Conservation (phyloP, 2,113 vertebrate genomes). For the Oncorhynchus clarkii region DNA sequence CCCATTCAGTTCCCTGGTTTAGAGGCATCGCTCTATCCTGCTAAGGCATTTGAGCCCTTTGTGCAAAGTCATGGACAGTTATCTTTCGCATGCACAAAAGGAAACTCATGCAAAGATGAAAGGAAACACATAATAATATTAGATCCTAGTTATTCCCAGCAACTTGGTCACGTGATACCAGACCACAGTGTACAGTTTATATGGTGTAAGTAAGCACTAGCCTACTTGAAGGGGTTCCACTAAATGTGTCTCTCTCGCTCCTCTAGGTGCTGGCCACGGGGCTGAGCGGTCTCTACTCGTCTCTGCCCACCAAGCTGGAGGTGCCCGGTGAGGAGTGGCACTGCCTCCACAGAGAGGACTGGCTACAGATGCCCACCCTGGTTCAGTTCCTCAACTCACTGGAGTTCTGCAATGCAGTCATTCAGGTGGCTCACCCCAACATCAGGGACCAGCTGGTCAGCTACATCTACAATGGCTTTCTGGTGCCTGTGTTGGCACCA, state of each 20-base stretch:
- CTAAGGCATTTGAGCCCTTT: too few relatives aligned
- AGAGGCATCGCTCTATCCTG: background rate
- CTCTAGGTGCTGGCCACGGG: conserved; percentile 91
- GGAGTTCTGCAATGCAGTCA: conserved; percentile 96
- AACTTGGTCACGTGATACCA: too few relatives aligned
- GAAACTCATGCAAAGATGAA: too few relatives aligned
- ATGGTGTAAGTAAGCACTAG: background rate
- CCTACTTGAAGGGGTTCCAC: background rate
- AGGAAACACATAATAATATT: too few relatives aligned
- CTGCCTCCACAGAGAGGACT: conserved; percentile 89
- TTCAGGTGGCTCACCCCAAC: conserved; percentile 91
- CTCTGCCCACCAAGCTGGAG: conserved; percentile 90
- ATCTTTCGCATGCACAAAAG: too few relatives aligned
- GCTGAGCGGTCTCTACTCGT: conserved; percentile 94
- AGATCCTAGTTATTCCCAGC: too few relatives aligned
- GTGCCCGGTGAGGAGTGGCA: conserved; percentile 91
- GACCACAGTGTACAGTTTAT: too few relatives aligned
- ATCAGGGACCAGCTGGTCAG: conserved; percentile 91
- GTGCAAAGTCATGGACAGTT: too few relatives aligned
- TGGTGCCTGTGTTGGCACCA: conserved; percentile 93
- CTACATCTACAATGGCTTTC: conserved; percentile 97
- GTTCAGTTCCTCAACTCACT: conserved; percentile 96
- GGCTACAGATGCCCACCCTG: conserved; percentile 85
- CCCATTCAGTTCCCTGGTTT: conserved; percentile 1
- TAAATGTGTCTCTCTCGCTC: background rate